These are phyloP conservation scores for Rissa tridactyla DNA, from an alignment of 2,113 vertebrate genomes.

Conservation along the genomic window DNA sequence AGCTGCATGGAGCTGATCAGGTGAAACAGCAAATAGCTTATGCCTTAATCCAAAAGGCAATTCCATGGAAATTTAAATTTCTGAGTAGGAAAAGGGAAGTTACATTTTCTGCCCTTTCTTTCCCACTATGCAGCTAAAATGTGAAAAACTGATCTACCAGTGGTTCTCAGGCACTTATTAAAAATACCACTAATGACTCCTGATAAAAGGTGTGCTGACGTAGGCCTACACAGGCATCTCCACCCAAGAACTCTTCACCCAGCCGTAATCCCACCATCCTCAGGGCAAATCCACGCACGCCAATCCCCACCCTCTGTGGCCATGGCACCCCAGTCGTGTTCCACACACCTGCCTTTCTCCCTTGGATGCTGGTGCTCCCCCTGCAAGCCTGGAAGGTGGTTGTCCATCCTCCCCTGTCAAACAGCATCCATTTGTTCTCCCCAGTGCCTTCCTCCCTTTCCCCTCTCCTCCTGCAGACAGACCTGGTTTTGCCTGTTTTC, in stretches of 20 bases:
- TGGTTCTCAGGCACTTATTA: not conserved
- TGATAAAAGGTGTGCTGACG: not conserved
- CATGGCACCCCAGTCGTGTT: fast-evolving
- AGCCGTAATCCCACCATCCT: not conserved
- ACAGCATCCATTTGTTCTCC: not conserved
- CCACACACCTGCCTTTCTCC: not conserved
- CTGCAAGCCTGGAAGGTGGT: not conserved
- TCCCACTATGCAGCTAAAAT: not conserved
- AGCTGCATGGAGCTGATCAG: not conserved
- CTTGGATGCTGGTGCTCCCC: not conserved
- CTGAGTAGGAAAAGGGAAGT: not conserved
- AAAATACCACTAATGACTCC: not conserved
- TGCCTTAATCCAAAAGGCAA: not conserved
- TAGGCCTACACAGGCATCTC: not conserved
- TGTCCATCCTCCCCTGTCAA: not conserved
- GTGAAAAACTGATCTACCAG: not conserved
- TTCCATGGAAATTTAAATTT: not conserved
- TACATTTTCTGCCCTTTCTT: not conserved
- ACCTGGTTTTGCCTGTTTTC: not conserved
- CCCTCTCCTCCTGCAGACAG: not conserved
- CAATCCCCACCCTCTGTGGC: not conserved
- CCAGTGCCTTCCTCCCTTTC: not conserved
- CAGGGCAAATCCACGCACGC: not conserved
- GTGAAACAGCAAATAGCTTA: not conserved
- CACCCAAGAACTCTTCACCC: not conserved